Conservation (phyloP, 1,140 invertebrate species). For the Vollenhovia emeryi region DNA sequence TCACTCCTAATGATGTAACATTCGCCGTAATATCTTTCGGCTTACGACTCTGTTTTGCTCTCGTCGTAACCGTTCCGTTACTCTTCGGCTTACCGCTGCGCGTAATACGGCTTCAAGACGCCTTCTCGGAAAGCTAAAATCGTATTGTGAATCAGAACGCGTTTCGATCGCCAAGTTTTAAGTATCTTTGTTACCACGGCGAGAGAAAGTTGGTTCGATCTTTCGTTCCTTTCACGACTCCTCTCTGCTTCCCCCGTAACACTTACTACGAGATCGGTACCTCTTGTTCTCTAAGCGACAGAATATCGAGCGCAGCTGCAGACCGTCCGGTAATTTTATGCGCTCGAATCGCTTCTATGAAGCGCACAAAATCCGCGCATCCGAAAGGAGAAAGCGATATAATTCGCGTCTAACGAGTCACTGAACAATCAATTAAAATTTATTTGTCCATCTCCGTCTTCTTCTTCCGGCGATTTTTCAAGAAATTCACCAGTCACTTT, state of each 20-base stretch:
- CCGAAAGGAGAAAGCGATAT: background rate
- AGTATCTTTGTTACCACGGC: slow-evolving; percentile 33
- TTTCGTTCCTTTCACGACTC: slow-evolving; percentile 37
- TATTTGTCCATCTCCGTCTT: background rate
- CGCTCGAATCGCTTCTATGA: background rate
- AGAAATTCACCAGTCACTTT: background rate
- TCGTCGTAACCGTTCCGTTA: background rate
- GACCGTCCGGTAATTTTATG: background rate
- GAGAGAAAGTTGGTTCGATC: slow-evolving; percentile 33
- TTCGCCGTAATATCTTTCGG: background rate
- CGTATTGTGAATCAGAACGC: slow-evolving; percentile 12
- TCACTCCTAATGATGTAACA: background rate
- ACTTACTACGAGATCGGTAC: slow-evolving; percentile 12
- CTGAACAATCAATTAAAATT: background rate
- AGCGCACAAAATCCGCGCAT: background rate
- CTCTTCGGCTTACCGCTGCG: background rate
- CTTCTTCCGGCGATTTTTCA: background rate
- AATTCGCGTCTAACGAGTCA: background rate
- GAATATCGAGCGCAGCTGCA: slow-evolving; percentile 10
- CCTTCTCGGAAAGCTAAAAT: slow-evolving; percentile 23
- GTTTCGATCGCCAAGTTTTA: slow-evolving; percentile 4
- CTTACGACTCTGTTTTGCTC: background rate
- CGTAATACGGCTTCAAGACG: background rate
- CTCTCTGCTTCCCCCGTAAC: background rate
- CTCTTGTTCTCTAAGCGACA: background rate